A percentile compares a stretch with the other conserved stretches of the same genome.
Conservation (phyloP, 2,113 vertebrate species). For the Leptosomus discolor region DNA sequence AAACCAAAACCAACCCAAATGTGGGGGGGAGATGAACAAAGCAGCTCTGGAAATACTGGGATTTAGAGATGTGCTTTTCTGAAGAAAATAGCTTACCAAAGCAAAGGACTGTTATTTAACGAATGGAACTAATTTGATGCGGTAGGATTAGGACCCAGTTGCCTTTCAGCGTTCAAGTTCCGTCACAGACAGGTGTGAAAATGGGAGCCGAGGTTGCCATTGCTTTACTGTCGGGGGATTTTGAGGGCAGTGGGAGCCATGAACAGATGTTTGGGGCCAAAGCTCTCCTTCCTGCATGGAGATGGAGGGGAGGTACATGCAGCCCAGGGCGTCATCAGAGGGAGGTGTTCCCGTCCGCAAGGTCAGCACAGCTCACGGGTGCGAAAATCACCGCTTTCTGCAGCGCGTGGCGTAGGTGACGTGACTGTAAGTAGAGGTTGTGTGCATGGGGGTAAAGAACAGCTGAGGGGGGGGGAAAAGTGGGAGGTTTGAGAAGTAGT, state of each 20-base stretch:
- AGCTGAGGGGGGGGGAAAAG: not conserved
- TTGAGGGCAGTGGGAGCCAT: not conserved
- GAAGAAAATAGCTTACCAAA: not conserved
- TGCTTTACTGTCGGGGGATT: not conserved
- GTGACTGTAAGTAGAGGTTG: accelerated
- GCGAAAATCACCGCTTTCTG: not conserved
- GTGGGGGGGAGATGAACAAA: not conserved
- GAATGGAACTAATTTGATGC: not conserved
- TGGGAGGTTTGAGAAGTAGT: not conserved
- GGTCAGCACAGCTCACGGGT: not conserved
- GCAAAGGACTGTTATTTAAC: not conserved
- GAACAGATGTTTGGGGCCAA: not conserved
- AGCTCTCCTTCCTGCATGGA: accelerated
- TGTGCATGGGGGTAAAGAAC: not conserved
- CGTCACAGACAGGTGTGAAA: not conserved
- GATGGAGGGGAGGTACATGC: accelerated
- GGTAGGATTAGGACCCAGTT: not conserved
- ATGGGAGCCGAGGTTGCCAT: not conserved
- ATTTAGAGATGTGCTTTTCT: not conserved
- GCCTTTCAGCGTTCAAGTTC: not conserved
- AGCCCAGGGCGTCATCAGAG: accelerated
- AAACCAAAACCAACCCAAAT: too few relatives aligned
- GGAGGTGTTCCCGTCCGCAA: not conserved
- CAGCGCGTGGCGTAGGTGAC: accelerated
- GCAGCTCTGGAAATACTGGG: not conserved